Evolutionary conservation across 1,140 invertebrate species (phyloP), one percentile per base, ranked within the genome.

Genomic region (Manduca sexta): DNA sequence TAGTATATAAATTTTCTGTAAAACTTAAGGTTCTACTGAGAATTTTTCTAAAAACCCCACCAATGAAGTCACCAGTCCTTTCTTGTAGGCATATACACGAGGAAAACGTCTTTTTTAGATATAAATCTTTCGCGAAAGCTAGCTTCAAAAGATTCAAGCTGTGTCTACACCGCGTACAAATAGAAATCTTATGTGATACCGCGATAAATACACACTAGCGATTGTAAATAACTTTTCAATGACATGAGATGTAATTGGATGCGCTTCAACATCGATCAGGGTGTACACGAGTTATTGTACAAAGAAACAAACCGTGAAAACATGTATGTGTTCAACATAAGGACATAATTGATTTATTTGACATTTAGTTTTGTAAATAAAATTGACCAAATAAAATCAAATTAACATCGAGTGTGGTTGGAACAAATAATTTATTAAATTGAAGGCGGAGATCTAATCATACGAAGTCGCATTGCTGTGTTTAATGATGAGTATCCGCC

Each of bases 241-340:
- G 76, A 80, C 76, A 74, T 52, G 74, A 63, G 53, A 60, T 74
- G 68, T 80, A 77, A 80, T 80, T 80, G 74, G 72, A 62, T 69
- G 60, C 52, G 59, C 60, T 60, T 64, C 61, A 49, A 65, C 64
- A 70, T 70, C 59, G 56, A 70, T 69, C 69, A 69, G 63, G 67
- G n/a, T 5, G 33, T 59, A 35, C 41, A 40, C 38, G 48, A 55
- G 54, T 60, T 64, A 64, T 60, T 53, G 52, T 43, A 54, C 42
- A 48, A 60, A 58, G 54, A 60, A 60, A 56, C 55, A 52, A 45
- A 52, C 15, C 35, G 29, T 29, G 15, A 52, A 57, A 45, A 35
- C n/a, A 35, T 35, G 33, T 35, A 14, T 35, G n/a, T 26, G 21
- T 8, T 26, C 21, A 26, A 26, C 21, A 26, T 26, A 26, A 26